phyloP scores from a whole-genome alignment of 1,140 invertebrate species.

The Drosophila tsacasi region DNA sequence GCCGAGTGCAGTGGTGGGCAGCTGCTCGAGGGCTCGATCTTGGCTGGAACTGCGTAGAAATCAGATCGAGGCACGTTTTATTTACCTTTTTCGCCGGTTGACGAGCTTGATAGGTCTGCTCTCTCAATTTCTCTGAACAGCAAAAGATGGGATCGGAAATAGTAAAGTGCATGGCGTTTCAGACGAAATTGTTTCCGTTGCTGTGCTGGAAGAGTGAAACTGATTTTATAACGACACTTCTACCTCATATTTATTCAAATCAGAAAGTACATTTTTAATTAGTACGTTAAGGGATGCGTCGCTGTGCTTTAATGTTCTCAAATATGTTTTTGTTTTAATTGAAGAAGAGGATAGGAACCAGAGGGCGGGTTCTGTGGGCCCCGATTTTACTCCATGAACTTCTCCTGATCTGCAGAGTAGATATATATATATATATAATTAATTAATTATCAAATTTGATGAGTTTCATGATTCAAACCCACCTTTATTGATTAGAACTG shows the following conservation, averaged over 20 bases:
- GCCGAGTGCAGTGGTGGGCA: constrained; percentile 29
- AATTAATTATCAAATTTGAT: background rate
- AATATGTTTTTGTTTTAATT: background rate
- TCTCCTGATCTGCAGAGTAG: background rate
- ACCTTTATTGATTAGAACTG: constrained; percentile 88
- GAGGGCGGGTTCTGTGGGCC: background rate
- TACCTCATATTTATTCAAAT: too few relatives aligned
- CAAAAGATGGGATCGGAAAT: constrained; percentile 10
- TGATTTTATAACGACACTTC: background rate
- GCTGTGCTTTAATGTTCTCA: background rate
- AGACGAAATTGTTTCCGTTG: background rate
- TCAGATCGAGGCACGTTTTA: constrained; percentile 30
- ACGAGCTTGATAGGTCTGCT: constrained; percentile 5
- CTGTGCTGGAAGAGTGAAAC: background rate
- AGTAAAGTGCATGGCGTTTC: constrained; percentile 10
- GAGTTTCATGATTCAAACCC: constrained; percentile 47
- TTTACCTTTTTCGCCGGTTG: constrained; percentile 1
- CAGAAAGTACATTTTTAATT: background rate
- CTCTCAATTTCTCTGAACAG: background rate
- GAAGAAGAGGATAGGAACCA: background rate
- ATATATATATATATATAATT: background rate
- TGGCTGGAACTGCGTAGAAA: constrained; percentile 51
- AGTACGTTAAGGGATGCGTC: background rate
- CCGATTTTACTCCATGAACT: background rate
- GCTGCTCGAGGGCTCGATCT: constrained; percentile 18